Base-by-base conservation (phyloP, 2,113 vertebrate genomes). In the Stigmatopora argus region DNA sequence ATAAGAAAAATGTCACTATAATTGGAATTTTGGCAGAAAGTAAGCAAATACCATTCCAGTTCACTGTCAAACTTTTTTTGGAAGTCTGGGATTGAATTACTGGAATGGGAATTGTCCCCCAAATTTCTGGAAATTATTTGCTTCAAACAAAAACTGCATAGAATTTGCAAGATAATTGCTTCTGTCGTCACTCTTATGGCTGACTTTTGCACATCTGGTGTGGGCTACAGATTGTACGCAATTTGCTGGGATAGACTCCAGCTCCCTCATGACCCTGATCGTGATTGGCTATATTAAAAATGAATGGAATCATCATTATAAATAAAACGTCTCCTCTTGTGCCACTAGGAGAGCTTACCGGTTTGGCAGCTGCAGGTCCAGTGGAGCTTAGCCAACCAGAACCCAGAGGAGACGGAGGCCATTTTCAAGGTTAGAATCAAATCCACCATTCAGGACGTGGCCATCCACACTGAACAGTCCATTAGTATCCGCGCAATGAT, bases 311-410 rank as follows among this genome's bases (percentile, higher is more conserved):
- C 1, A 47, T 21, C 58, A 44, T 44, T n/a, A 12, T 23, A 19
- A 21, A 46, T 23, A 15, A 13, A 19, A 19, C 19, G 23, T 46
- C 12, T 66, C 9, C 1, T 19, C 10, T 1, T 14, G 8, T 53
- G 26, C 64, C 47, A 66, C n/a, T 70, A 99, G 97, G 92, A 91
- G 57, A 89, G 90, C 80, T 83, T 95, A 35, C 88, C 93, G 0
- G 56, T 99, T 41, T 98, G 96, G 96, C 87, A 81, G 75, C 85
- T 95, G 57, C 93, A 90, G 91, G 82, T 92, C 38, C 88, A 95
- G 70, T 99, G 95, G 96, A 96, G 94, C 69, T 83, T 86, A 74
- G 63, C 66, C 21, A 74, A 74, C 4, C 83, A 90, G 70, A 89
- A 75, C 74, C 79, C 85, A 1, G 90, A 93, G 23, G 90, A 93